A percentile compares a stretch with the other conserved stretches of the same genome.
Conservation (phyloP, 2,113 vertebrate species). For the Nerophis ophidion region DNA sequence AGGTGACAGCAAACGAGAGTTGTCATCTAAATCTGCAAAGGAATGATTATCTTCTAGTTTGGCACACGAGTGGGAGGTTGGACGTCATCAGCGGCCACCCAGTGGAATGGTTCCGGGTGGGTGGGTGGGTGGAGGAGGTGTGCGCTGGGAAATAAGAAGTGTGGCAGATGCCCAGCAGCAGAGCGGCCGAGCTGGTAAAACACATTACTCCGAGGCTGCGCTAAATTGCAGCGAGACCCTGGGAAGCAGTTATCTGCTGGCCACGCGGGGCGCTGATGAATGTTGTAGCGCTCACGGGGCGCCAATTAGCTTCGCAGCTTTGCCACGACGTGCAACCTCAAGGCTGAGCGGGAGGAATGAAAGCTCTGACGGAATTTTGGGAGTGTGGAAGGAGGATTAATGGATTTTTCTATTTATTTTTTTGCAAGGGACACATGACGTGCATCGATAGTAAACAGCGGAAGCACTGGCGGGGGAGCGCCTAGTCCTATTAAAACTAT, state of each 20-base stretch:
- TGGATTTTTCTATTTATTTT: background rate
- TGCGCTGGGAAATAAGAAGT: conserved; percentile 57
- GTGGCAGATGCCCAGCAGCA: conserved; percentile 22
- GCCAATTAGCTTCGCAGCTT: conserved; percentile 30
- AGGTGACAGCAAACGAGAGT: conserved; percentile 9
- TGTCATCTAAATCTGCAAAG: conserved; percentile 7
- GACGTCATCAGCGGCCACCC: conserved; percentile 14
- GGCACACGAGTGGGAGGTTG: conserved; percentile 44
- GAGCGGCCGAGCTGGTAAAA: conserved; percentile 44
- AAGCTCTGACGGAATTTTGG: conserved; percentile 13
- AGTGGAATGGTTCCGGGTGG: conserved; percentile 19
- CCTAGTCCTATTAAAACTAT: too few species aligned
- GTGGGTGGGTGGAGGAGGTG: conserved; percentile 20
- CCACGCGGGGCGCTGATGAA: conserved; percentile 40
- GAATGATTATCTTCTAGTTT: conserved; percentile 39
- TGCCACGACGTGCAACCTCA: background rate
- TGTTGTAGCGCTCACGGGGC: conserved; percentile 39
- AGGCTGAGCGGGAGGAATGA: conserved; percentile 6
- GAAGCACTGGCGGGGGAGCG: too few species aligned
- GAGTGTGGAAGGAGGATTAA: background rate
- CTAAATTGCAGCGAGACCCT: conserved; percentile 63
- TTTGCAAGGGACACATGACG: background rate
- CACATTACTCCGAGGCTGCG: conserved; percentile 42
- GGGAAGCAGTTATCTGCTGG: conserved; percentile 57
- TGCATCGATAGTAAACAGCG: conserved; percentile 10